Evolutionary conservation across 1,140 invertebrate species (phyloP).

Genomic region (Drosophila murphyi): DNA sequence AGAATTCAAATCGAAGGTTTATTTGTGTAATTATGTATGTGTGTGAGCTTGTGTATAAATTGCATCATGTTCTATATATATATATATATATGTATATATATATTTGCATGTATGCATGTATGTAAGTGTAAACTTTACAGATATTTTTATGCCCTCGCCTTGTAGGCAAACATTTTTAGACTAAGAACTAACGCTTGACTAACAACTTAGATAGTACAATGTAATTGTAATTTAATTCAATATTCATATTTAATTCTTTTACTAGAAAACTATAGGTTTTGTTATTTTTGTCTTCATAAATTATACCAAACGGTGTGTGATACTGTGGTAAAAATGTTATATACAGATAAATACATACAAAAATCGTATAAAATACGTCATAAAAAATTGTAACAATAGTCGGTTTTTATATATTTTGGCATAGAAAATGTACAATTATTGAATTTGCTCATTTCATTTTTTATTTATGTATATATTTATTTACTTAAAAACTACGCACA

Average conservation of each 20-base stretch:
- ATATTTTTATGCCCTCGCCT: constrained; percentile 60
- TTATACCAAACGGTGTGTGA: constrained; percentile 25
- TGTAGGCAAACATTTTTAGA: constrained; percentile 56
- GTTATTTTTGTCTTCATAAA: constrained; percentile 14
- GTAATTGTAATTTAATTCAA: constrained; percentile 39
- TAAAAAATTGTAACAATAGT: constrained; percentile 74
- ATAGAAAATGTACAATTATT: constrained; percentile 77
- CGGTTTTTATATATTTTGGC: constrained; percentile 20
- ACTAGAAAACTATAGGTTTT: constrained; percentile 65
- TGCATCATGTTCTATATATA: constrained; percentile 50
- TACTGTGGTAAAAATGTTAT: constrained; percentile 70
- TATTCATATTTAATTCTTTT: constrained; percentile 16
- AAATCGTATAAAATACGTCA: constrained; percentile 69
- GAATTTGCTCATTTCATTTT: constrained; percentile 31
- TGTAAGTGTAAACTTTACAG: constrained; percentile 65
- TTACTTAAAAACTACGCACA: constrained; percentile 69
- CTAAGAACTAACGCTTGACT: constrained; percentile 62
- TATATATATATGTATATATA: constrained; percentile 53
- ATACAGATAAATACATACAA: constrained; percentile 64
- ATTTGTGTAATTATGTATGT: constrained; percentile 27
- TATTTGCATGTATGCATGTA: constrained; percentile 26
- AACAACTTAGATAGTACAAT: constrained; percentile 61
- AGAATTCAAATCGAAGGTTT: constrained; percentile 48
- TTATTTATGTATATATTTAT: constrained; percentile 60
- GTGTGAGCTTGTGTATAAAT: constrained; percentile 36